A percentile compares a stretch with the other conserved stretches of the same genome.
phyloP scores from a whole-genome alignment of 35 echinoderm and acorn worm genomes.

The Anneissia japonica region DNA sequence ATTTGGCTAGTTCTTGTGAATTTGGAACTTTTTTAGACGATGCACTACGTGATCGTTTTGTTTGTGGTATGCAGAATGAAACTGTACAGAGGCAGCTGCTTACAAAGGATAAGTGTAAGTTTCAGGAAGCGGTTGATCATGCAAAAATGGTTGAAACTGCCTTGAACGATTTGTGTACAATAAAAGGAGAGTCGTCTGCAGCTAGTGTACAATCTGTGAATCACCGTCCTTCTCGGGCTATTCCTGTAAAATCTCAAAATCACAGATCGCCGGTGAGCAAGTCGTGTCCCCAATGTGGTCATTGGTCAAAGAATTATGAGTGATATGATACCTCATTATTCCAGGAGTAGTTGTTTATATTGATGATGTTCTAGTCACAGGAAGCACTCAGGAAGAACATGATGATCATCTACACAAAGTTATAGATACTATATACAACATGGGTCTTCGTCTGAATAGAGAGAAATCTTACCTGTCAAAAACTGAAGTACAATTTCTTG shows the following conservation, averaged over 20 bases:
- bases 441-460: no score
- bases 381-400: no score
- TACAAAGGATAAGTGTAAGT: background rate
- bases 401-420: no score
- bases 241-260: background rate
- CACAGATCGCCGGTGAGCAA: background rate
- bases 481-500: background rate
- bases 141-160: slow-evolving; percentile 10
- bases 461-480: no score
- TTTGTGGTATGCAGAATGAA: background rate
- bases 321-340: no score
- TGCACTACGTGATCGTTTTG: slow-evolving; percentile 20
- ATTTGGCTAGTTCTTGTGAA: slow-evolving; percentile 21
- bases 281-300: background rate
- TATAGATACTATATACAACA: background rate
- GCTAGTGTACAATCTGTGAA: background rate
- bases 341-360: no score
- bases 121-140: background rate
- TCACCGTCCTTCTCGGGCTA: background rate
- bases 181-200: background rate
- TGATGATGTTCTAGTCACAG: no score
- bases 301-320: background rate
- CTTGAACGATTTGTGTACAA: background rate
- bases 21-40: slow-evolving; percentile 28
- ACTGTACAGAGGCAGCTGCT: slow-evolving; percentile 11